Base-by-base conservation (phyloP, 1,140 invertebrate genomes). In the Trachymyrmex cornetzi region DNA sequence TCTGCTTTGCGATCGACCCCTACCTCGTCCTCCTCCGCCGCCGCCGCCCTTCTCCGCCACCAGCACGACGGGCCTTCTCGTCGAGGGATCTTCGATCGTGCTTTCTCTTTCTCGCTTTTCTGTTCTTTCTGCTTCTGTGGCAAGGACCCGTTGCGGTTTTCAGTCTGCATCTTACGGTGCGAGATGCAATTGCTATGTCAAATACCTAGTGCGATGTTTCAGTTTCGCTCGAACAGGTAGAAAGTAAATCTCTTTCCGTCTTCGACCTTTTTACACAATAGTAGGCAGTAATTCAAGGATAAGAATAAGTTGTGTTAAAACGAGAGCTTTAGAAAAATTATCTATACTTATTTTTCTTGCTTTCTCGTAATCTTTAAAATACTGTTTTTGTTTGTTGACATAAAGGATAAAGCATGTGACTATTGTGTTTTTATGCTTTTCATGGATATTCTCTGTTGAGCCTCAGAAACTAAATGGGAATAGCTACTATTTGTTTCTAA, bases 1-100 rank as follows among this genome's bases (percentile, higher is more conserved):
- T 87, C 74, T 85, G 55, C 86, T 34, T 85, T 85, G 79, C 64
- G 59, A 77, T 85, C 82, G 82, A 85, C 82, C 81, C 59, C 82
- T 79, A 64, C 82, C 72, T 85, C 82, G 72, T 77, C 74, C 50
- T 69, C 48, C 53, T 69, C 48, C 74, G n/a, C 55, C 44, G 59
- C 61, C 44, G 27, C 77, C 61, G 59, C 82, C 82, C 71, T 77
- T 79, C 74, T 48, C 72, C 30, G 12, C 69, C 14, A 38, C 55
- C 44, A 61, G 34, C 69, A 48, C 34, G 53, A 61, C 67, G 80
- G 69, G 69, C 74, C 71, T 85, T 34, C 82, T 79, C 74, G 82
- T 30, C 50, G 82, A 85, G 71, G 50, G 44, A 77, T 79, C 82
- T 85, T 85, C 72, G 75, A 77, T 85, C 82, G 63, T 64, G 12